Evolutionary conservation across 2,797 vertebrate genomes (phyloP), one percentile per base, ranked within the genome.

Genomic region (Gila robusta): DNA sequence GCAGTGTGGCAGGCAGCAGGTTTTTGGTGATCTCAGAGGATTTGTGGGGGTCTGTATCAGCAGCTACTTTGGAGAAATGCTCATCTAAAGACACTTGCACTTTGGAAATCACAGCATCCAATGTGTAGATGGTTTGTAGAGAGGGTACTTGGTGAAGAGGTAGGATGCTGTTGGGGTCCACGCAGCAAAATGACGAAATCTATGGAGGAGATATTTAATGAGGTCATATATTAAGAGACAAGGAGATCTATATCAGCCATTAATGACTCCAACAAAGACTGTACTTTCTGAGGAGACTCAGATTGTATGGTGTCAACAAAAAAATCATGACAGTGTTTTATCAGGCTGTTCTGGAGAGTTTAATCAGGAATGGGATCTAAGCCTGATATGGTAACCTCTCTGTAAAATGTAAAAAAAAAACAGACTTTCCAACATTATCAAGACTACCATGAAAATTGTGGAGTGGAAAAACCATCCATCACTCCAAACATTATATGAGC

Each of bases 81-180:
- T 99, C 98, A 88, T 99, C 98, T 62, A 99, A 92, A 78, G 98
- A 99, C 91, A 99, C 98, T 90, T 99, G 98, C 79, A 99, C 98
- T 94, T 99, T 99, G 26, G 98, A 99, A 89, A 99, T 97, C 67
- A 98, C 97, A 0, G 98, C 98, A 85, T 99, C 98, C 39, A 99
- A 94, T 6, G 98, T 98, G 84, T 99, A 99, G 92, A 99, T 97
- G 78, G 97, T 96, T 91, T 99, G 98, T 79, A 99, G 94, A 89
- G 97, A 98, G 64, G 98, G 98, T 82, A 99, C 94, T 92, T 98
- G 97, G 19, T 98, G 96, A 56, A 99, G 96, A 21, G 96, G 96
- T 79, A 99, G 94, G 91, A 99, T 97, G 52, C 94, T 96, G 70
- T 94, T 97, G 39, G 96, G 97, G 87, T 98, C 97, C 0, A 99